Evolutionary conservation across 2,113 vertebrate genomes (phyloP).

Genomic region (Opisthocomus hoazin): DNA sequence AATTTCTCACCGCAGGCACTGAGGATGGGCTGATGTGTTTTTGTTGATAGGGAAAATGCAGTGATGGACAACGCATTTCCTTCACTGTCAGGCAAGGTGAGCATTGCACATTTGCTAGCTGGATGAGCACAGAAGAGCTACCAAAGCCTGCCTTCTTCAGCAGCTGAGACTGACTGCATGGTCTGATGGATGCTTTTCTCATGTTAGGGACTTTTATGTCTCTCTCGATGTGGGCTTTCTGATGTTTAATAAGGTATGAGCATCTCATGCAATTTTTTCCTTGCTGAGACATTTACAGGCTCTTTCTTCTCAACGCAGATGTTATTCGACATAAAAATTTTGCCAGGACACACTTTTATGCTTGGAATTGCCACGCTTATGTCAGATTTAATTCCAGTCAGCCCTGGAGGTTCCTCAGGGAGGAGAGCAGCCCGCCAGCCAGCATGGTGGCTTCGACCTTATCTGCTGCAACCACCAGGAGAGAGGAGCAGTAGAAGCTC

Average conservation of each 20-base stretch:
- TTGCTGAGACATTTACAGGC: not conserved
- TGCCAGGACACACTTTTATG: not conserved
- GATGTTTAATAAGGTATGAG: not conserved
- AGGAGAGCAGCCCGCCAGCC: not conserved
- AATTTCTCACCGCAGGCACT: not conserved
- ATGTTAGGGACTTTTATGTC: not conserved
- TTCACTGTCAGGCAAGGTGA: not conserved
- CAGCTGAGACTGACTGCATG: not conserved
- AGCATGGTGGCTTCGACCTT: fast-evolving
- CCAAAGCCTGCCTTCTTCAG: not conserved
- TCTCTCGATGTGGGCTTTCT: not conserved
- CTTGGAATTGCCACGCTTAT: not conserved
- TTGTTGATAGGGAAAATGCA: not conserved
- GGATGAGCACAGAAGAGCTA: not conserved
- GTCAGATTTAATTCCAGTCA: not conserved
- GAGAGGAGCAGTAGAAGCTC: not conserved
- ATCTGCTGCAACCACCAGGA: not conserved
- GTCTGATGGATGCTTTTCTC: not conserved
- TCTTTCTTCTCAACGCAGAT: not conserved
- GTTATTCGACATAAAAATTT: not conserved
- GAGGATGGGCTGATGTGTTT: not conserved
- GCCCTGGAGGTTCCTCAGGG: not conserved
- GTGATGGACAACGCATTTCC: not conserved
- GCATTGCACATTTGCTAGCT: not conserved
- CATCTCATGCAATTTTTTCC: not conserved